These are phyloP conservation scores for Copsychus sechellarum DNA, from an alignment of 2,113 vertebrate genomes.

Conservation along the genomic window DNA sequence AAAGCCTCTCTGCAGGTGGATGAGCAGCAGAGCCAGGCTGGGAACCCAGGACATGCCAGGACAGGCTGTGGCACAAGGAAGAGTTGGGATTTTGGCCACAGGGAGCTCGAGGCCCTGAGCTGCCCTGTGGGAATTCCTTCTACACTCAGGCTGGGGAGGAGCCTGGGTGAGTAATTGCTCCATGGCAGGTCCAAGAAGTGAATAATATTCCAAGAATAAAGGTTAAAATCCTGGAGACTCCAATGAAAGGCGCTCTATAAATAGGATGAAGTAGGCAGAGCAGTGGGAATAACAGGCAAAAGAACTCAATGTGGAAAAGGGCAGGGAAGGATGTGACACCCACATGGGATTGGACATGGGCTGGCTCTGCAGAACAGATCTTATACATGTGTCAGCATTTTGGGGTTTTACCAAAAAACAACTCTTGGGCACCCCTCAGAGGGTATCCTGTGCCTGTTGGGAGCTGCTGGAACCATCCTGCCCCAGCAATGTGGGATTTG, in stretches of 20 bases:
- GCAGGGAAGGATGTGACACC: background rate
- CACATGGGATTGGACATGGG: fast-evolving
- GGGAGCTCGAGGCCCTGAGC: background rate
- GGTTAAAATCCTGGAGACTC: constrained; percentile 11
- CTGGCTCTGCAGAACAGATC: background rate
- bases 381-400: background rate
- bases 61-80: background rate
- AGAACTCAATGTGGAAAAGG: background rate
- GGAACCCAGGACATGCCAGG: background rate
- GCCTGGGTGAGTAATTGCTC: background rate
- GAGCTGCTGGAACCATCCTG: background rate
- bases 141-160: constrained; percentile 18
- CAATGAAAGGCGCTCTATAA: background rate
- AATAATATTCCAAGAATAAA: constrained; percentile 61
- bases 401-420: background rate
- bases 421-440: background rate
- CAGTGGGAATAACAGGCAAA: background rate
- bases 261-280: constrained; percentile 17
- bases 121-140: constrained; percentile 55
- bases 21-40: constrained; percentile 40
- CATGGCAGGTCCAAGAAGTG: constrained; percentile 26
- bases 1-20: constrained; percentile 50
- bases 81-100: background rate
- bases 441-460: fast-evolving
- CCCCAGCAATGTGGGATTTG: fast-evolving